Conservation (phyloP, 2,888 invertebrate genomes). For the Melanostoma scalare region DNA sequence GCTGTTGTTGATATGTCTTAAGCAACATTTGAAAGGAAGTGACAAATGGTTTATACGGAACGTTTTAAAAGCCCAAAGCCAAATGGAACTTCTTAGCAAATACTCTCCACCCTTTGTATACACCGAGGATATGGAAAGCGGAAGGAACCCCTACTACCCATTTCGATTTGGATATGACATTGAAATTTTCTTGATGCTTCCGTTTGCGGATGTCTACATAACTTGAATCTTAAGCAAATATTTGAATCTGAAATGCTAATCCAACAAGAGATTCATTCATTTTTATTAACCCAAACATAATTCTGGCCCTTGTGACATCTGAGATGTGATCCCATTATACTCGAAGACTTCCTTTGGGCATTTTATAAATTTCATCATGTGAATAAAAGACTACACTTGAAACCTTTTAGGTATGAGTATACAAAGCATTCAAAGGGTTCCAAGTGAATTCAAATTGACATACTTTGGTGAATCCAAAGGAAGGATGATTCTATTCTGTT, state of each 20-base stretch:
- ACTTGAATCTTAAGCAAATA: too few species aligned
- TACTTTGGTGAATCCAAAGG: conserved; percentile 18
- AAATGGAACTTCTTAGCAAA: too few species aligned
- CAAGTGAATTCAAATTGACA: conserved; percentile 32
- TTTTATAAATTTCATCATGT: conserved; percentile 13
- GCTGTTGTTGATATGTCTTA: too few species aligned
- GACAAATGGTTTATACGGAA: too few species aligned
- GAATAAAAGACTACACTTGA: background rate
- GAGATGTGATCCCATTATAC: conserved; percentile 28
- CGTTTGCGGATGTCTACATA: too few species aligned
- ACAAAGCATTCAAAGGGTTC: conserved; percentile 9
- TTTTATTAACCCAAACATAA: conserved; percentile 19
- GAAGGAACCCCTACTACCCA: too few species aligned
- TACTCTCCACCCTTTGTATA: too few species aligned
- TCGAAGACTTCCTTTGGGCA: conserved; percentile 10
- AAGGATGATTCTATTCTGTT: background rate
- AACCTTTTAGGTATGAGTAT: conserved; percentile 8
- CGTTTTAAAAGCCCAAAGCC: too few species aligned
- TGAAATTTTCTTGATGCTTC: too few species aligned
- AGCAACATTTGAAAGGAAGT: too few species aligned
- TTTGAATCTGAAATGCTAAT: background rate
- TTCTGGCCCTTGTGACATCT: conserved; percentile 16
- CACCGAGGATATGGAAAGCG: too few species aligned
- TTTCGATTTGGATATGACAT: too few species aligned
- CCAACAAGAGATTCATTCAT: conserved; percentile 15